Conservation (phyloP, 2,113 vertebrate genomes). For the Mastomys coucha region DNA sequence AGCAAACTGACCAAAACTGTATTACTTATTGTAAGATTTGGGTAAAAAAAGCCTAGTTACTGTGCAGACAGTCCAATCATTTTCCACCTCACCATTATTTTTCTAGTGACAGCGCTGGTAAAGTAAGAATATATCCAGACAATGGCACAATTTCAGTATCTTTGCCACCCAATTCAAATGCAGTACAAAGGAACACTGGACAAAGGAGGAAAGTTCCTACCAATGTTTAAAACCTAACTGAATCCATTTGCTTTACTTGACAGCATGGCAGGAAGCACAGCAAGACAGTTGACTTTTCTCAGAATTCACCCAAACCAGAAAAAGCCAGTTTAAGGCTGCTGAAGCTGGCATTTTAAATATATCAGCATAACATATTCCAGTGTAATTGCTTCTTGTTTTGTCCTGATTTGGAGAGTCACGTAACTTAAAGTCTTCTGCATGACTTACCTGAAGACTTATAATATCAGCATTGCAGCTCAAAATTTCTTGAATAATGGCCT, state of each 20-base stretch:
- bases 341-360: constrained; percentile 6
- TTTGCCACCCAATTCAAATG: constrained; percentile 18
- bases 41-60: background rate
- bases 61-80: background rate
- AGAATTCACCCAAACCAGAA: constrained; percentile 13
- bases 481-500: constrained; percentile 99
- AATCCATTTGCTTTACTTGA: constrained; percentile 24
- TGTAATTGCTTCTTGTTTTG: background rate
- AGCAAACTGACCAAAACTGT: constrained; percentile 2
- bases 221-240: background rate
- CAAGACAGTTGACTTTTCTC: background rate
- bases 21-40: background rate
- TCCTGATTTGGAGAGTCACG: background rate
- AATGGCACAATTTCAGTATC: constrained; percentile 22
- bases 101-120: background rate
- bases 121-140: constrained; percentile 14
- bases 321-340: constrained; percentile 26
- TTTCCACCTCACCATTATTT: background rate
- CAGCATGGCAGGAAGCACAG: background rate
- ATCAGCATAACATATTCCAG: background rate
- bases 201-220: background rate
- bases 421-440: constrained; percentile 20
- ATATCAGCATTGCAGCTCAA: constrained; percentile 96
- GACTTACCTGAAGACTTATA: constrained; percentile 97
- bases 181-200: background rate